phyloP scores from a whole-genome alignment of 1,140 invertebrate genomes.

The Rhynchophorus ferrugineus region DNA sequence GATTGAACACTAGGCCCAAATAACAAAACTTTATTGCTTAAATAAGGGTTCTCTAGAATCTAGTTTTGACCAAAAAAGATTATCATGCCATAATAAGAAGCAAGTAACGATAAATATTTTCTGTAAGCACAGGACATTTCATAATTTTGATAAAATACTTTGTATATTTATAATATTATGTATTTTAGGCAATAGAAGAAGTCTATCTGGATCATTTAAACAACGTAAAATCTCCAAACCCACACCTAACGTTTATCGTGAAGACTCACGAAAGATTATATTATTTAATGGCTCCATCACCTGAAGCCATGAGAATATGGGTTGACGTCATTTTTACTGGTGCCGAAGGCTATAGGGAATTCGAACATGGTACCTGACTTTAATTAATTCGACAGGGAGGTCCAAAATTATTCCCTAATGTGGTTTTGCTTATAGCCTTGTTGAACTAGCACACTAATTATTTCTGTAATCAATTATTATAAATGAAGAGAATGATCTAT shows the following conservation, averaged over 20 bases:
- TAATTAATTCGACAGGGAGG: not conserved
- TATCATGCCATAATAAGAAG: no score
- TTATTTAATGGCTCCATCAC: constrained; percentile 85
- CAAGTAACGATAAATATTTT: no score
- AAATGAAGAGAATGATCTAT: constrained; percentile 1
- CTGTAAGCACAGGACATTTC: no score
- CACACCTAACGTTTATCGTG: constrained; percentile 90
- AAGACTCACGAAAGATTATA: constrained; percentile 86
- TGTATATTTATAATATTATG: no score
- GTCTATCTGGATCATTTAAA: constrained; percentile 94
- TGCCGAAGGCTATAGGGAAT: constrained; percentile 76
- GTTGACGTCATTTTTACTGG: constrained; percentile 92
- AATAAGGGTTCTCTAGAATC: not conserved
- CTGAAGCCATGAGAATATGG: constrained; percentile 94
- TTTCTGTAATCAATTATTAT: not conserved
- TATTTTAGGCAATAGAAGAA: constrained; percentile 83
- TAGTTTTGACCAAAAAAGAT: no score
- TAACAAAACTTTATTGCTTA: no score
- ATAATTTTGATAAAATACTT: no score
- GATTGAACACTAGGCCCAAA: no score
- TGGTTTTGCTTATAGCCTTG: no score
- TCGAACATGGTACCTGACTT: constrained; percentile 46
- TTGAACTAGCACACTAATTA: no score
- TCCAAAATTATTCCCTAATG: not conserved
- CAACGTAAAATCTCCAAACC: constrained; percentile 83